A percentile compares a stretch with the other conserved stretches of the same genome.
Evolutionary conservation across 2,797 vertebrate genomes (phyloP).

Genomic region (Microctenopoma steveboyesi): DNA sequence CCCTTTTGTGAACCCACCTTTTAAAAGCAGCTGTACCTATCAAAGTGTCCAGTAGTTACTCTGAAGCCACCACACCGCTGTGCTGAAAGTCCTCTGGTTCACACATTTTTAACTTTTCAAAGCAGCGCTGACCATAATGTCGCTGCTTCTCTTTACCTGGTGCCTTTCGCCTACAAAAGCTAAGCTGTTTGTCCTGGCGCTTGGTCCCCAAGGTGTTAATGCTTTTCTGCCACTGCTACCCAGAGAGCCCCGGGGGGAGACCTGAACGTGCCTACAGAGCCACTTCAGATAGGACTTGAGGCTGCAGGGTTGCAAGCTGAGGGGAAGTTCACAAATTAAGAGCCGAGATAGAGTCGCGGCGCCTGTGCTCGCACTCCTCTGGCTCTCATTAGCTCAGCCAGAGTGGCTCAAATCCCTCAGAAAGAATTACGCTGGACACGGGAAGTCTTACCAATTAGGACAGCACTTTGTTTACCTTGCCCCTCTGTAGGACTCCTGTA

Average conservation of each 20-base stretch:
- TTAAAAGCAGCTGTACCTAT: background rate
- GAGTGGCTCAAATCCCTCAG: constrained; percentile 52
- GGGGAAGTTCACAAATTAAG: constrained; percentile 73
- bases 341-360: constrained; percentile 58
- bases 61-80: constrained; percentile 1
- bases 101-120: constrained; percentile 16
- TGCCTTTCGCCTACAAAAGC: constrained; percentile 51
- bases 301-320: constrained; percentile 51
- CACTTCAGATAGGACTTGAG: constrained; percentile 51
- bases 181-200: constrained; percentile 59
- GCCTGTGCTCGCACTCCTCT: constrained; percentile 61
- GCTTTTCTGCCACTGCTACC: constrained; percentile 55
- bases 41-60: constrained; percentile 2
- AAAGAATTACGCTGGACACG: constrained; percentile 49
- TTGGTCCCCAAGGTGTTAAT: constrained; percentile 67
- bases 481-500: constrained; percentile 20
- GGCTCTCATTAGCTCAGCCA: constrained; percentile 71
- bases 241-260: constrained; percentile 28
- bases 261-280: constrained; percentile 46
- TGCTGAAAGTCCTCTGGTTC: background rate
- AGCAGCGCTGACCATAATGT: constrained; percentile 21
- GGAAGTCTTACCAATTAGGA: constrained; percentile 69
- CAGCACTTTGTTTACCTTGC: constrained; percentile 66
- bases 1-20: background rate
- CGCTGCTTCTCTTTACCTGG: constrained; percentile 23